Percentiles rank a stretch among this genome's conserved stretches.
These are phyloP conservation scores for Crocidura indochinensis DNA, from an alignment of 2,797 vertebrate genomes.

Conservation along the genomic window DNA sequence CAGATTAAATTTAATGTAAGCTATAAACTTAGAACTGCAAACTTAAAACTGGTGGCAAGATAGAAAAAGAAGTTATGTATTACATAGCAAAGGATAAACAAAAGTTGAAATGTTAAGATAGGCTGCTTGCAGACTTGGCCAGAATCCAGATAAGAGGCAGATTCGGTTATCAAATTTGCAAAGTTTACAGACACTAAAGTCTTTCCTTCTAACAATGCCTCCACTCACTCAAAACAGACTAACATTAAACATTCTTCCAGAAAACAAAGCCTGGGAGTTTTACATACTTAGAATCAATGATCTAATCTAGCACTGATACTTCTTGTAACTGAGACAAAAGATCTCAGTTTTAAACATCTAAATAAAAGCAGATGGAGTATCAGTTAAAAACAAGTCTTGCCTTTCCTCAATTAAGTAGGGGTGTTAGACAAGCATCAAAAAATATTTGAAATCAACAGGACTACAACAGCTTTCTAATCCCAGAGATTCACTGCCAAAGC, in stretches of 20 bases:
- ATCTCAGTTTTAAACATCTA: conserved; percentile 60
- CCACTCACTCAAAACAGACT: conserved; percentile 28
- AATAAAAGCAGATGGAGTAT: conserved; percentile 48
- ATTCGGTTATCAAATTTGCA: conserved; percentile 71
- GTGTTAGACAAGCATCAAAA: conserved; percentile 73
- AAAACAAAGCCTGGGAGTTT: conserved; percentile 58
- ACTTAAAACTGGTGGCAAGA: conserved; percentile 11
- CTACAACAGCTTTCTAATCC: conserved; percentile 82
- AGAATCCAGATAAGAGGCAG: conserved; percentile 70
- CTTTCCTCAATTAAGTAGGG: conserved; percentile 81
- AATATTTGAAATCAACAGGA: conserved; percentile 83
- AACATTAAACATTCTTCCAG: conserved; percentile 46
- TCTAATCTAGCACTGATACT: not conserved
- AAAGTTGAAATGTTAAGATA: conserved; percentile 55
- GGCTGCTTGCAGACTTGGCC: conserved; percentile 38
- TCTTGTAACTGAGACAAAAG: conserved; percentile 47
- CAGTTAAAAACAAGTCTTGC: conserved; percentile 74
- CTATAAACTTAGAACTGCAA: conserved; percentile 58
- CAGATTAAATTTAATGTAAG: conserved; percentile 58
- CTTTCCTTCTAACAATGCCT: conserved; percentile 65
- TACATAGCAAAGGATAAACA: conserved; percentile 41
- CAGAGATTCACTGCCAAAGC: conserved; percentile 84
- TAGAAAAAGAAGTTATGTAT: conserved; percentile 36
- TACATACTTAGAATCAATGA: conserved; percentile 50
- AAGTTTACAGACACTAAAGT: conserved; percentile 66